Base-by-base conservation (phyloP, 2,113 vertebrate genomes). In the Vidua macroura region DNA sequence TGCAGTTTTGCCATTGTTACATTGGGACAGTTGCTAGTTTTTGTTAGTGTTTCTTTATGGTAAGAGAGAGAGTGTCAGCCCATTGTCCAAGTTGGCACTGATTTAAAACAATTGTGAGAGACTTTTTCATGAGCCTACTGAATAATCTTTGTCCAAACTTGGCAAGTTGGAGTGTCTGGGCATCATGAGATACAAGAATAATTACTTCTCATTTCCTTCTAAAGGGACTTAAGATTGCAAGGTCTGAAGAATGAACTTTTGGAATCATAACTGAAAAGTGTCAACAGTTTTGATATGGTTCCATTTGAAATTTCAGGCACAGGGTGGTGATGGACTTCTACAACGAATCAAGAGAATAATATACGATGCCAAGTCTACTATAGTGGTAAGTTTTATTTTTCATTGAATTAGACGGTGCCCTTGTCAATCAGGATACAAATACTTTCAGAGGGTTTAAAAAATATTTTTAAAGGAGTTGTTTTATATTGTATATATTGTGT, bases 321-420 rank as follows among this genome's bases (percentile, higher is more conserved):
- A 99, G 41, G 99, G 99, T 96, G 99, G 99, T 75, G 99, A 99
- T 85, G 99, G 99, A 94, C 90, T 99, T 97, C 97, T 98, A 80
- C 99, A 99, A 86, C 98, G 99, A 96, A 94, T 99, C 97, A 99
- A 98, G 97, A 98, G 99, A 62, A 97, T 99, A 91, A 94, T 97
- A 73, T 99, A 99, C 95, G 99, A 99, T 96, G 98, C 99, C 91
- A 99, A 97, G 88, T 99, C 99, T 92, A 99, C 99, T 25, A 93
- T 99, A 55, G 98, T 98, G 97, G 99, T 99, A 97, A 98, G 98
- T 98, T 82, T 72, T 80, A 23, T 27, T 76, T 79, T 88, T 79
- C 2, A 5, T 87, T 72, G n/a, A 49, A n/a, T 39, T 46, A 68
- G 49, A 15, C 73, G 20, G 2, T 73, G 33, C 55, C 8, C 6